Base-by-base conservation (phyloP, 2,797 vertebrate species). In the Avahi laniger region DNA sequence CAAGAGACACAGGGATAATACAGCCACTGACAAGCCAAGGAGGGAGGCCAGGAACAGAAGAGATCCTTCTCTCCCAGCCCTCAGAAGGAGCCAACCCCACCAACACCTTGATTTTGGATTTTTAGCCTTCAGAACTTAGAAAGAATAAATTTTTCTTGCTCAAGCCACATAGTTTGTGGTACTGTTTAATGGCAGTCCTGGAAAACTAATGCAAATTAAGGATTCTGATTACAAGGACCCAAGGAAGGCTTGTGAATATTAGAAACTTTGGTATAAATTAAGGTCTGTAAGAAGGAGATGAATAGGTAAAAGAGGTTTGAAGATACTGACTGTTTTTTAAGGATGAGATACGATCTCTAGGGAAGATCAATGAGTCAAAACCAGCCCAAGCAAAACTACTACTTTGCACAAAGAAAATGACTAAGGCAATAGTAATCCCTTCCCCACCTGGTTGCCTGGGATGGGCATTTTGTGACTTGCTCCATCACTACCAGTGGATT, bases 401-500 rank as follows among this genome's bases (percentile, higher is more conserved):
- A 35, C 81, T 84, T 82, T 93, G 81, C 96, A 91, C 91, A 46
- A 95, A 97, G 73, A 38, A 79, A 96, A 57, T 75, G 76, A 38
- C 82, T 91, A 93, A 89, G 78, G 52, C 78, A 72, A 24, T 24
- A 85, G 35, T 75, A 69, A 97, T 97, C 94, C 81, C 20, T 22
- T 93, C 35, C 67, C 65, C 43, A 61, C 95, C 57, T 26, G 38
- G 24, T 94, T 93, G 94, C 65, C 91, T 90, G 88, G 92, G 92
- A 89, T 46, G 7, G 81, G 88, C 89, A 28, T 91, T 98, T 95
- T 96, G 80, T 96, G 93, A 82, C 78, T 43, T 76, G 69, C 78
- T 85, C 90, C 89, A 50, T 96, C 88, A 43, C 57, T 41, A 18
- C 63, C 97, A 33, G 90, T 90, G 94, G 95, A 95, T 98, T 97